Conservation (phyloP, 2,113 vertebrate genomes). For the Lophius piscatorius region DNA sequence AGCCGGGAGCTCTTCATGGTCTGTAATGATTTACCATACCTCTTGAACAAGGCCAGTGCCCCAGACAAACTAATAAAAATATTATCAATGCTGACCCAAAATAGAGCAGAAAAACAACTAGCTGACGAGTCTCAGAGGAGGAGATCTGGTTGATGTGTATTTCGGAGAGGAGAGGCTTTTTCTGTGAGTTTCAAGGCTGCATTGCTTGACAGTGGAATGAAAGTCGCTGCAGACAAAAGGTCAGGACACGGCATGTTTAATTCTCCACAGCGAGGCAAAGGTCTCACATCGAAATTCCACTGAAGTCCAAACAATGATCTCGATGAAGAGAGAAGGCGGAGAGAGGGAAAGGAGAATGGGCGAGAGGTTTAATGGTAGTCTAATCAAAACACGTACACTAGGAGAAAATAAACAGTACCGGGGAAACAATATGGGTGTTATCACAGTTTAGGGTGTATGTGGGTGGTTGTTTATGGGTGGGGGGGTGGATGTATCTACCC, state of each 20-base stretch:
- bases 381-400: slow-evolving; percentile 60
- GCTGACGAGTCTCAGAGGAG: slow-evolving; percentile 43
- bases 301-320: slow-evolving; percentile 72
- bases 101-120: slow-evolving; percentile 50
- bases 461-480: not conserved
- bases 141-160: slow-evolving; percentile 45
- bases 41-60: slow-evolving; percentile 42
- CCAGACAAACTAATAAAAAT: slow-evolving; percentile 51
- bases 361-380: slow-evolving; percentile 41
- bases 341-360: not conserved
- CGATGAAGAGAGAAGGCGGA: slow-evolving; percentile 54
- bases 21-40: slow-evolving; percentile 44
- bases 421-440: slow-evolving; percentile 40
- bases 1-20: slow-evolving; percentile 23
- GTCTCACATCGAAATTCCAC: slow-evolving; percentile 78
- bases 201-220: slow-evolving; percentile 63
- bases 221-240: slow-evolving; percentile 77
- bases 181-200: slow-evolving; percentile 51
- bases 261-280: slow-evolving; percentile 78
- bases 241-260: slow-evolving; percentile 79
- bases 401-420: slow-evolving; percentile 50
- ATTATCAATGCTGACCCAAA: slow-evolving; percentile 53
- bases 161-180: slow-evolving; percentile 50
- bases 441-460: slow-evolving; percentile 22
- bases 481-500: too few species aligned